Percentiles rank a stretch among this genome's conserved stretches.
phyloP scores from a whole-genome alignment of 2,797 vertebrate genomes.

The Craterocephalus amniculus region DNA sequence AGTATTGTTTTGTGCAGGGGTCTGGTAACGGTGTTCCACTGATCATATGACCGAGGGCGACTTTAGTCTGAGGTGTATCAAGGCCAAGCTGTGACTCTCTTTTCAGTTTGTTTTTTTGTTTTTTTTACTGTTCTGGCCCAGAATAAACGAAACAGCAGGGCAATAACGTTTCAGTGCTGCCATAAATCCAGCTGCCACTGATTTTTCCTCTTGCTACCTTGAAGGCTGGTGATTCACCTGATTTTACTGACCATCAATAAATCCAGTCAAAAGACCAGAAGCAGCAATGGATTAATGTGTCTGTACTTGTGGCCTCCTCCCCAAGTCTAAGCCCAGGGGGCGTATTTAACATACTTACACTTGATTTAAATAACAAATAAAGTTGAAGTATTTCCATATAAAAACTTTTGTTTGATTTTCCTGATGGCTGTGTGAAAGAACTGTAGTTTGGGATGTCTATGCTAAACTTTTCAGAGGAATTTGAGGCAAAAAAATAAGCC shows the following conservation, averaged over 20 bases:
- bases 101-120: no score
- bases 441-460: background rate
- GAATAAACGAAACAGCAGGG: background rate
- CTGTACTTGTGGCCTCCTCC: background rate
- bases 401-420: background rate
- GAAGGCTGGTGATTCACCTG: background rate
- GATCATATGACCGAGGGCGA: slow-evolving; percentile 45
- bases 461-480: background rate
- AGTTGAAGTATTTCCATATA: background rate
- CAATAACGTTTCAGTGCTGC: background rate
- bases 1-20: slow-evolving; percentile 43
- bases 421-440: background rate
- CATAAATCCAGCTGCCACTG: background rate
- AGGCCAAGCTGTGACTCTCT: slow-evolving; percentile 14
- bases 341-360: background rate
- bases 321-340: background rate
- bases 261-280: background rate
- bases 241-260: background rate
- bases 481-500: background rate
- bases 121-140: slow-evolving; percentile 15
- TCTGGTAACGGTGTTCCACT: slow-evolving; percentile 45
- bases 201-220: background rate
- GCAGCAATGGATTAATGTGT: background rate
- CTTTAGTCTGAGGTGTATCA: slow-evolving; percentile 15
- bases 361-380: slow-evolving; percentile 5